Evolutionary conservation across 2,113 vertebrate genomes (phyloP).

Genomic region (Nestor notabilis): DNA sequence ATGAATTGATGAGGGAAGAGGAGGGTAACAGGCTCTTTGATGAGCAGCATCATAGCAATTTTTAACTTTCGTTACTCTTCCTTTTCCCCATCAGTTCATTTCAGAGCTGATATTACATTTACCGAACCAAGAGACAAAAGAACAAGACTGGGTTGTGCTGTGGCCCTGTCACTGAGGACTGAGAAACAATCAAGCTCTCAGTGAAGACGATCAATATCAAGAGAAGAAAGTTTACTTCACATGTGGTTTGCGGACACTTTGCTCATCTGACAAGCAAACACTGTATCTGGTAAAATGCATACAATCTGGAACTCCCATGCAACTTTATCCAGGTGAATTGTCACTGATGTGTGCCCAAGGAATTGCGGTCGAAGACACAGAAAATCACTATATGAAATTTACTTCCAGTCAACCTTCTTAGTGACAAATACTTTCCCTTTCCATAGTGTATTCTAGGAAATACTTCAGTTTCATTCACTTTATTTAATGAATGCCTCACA

Average conservation of each 20-base stretch:
- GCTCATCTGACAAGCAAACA: neutral
- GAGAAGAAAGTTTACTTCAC: neutral
- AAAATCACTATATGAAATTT: neutral
- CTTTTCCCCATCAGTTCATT: neutral
- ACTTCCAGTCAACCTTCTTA: neutral
- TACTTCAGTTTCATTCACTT: neutral
- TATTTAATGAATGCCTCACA: neutral
- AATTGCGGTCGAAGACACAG: neutral
- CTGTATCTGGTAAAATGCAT: neutral
- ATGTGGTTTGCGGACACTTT: neutral
- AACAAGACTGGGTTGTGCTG: fast-evolving
- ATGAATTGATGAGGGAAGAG: neutral
- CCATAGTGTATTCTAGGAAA: neutral
- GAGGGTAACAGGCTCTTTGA: neutral
- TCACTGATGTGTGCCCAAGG: neutral
- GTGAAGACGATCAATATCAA: neutral
- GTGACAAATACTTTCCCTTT: neutral
- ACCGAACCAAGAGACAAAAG: neutral
- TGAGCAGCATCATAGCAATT: neutral
- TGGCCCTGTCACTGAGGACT: neutral
- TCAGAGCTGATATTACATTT: neutral
- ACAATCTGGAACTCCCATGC: neutral
- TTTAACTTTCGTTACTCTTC: neutral
- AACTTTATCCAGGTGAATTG: neutral
- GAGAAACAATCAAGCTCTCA: neutral